Percentiles rank a stretch among this genome's conserved stretches.
These are phyloP conservation scores for Paguma larvata DNA, from an alignment of 2,797 vertebrate species.

Conservation along the genomic window DNA sequence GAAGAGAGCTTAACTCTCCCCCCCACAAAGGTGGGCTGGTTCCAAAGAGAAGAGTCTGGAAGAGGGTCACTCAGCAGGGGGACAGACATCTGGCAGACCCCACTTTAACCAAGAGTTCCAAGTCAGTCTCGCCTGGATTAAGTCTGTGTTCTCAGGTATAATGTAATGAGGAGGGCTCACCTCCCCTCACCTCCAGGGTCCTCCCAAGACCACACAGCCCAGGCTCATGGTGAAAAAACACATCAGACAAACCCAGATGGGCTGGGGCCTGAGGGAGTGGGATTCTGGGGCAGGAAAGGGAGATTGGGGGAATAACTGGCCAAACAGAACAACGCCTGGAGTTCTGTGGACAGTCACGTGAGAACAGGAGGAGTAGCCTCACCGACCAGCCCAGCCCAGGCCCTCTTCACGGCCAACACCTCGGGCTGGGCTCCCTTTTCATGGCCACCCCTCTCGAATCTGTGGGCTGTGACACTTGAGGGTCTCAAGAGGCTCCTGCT, in stretches of 20 bases:
- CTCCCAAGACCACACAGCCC: neutral
- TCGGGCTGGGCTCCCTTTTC: neutral
- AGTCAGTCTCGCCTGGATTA: neutral
- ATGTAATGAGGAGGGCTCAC: neutral
- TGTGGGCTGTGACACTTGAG: neutral
- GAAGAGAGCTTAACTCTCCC: neutral
- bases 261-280: neutral
- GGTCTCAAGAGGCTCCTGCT: neutral
- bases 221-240: neutral
- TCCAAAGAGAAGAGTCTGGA: neutral
- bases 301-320: neutral
- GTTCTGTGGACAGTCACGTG: neutral
- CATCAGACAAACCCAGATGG: neutral
- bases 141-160: neutral
- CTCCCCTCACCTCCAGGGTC: neutral
- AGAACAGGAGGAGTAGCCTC: neutral
- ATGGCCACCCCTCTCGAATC: neutral
- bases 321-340: neutral
- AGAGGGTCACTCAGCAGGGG: neutral
- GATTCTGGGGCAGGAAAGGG: neutral
- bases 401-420: too few relatives aligned
- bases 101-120: neutral
- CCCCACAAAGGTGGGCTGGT: neutral
- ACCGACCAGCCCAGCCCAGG: accelerated
- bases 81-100: neutral